Conservation (phyloP, 2,113 vertebrate genomes). For the Corythoichthys haematopterus region DNA sequence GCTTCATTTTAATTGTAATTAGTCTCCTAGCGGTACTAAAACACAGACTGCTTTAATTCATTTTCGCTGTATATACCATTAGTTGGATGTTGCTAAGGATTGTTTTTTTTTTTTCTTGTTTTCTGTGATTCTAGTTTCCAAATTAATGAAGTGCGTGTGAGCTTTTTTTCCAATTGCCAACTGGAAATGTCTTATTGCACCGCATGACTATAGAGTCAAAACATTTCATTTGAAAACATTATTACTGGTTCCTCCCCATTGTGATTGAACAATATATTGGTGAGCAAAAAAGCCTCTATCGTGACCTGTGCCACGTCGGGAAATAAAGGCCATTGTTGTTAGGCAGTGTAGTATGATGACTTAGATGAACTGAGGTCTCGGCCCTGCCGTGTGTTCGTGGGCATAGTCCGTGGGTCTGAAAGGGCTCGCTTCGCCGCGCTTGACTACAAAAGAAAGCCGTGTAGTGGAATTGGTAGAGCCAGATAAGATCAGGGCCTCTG, state of each 20-base stretch:
- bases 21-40: conserved; percentile 48
- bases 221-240: conserved; percentile 22
- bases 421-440: conserved; percentile 57
- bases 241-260: conserved; percentile 25
- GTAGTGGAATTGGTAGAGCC: conserved; percentile 64
- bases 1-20: conserved; percentile 45
- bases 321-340: conserved; percentile 66
- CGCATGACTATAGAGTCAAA: not conserved
- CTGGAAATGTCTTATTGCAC: not conserved
- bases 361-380: conserved; percentile 67
- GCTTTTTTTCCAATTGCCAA: not conserved
- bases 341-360: conserved; percentile 70
- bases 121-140: not conserved
- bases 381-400: conserved; percentile 43
- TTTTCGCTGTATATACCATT: not conserved
- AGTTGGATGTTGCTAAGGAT: not conserved
- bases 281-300: conserved; percentile 49
- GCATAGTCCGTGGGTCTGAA: conserved; percentile 54
- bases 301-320: conserved; percentile 58
- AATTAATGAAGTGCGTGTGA: not conserved
- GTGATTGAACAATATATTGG: conserved; percentile 48
- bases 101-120: conserved; percentile 10
- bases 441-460: conserved; percentile 65
- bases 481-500: conserved; percentile 71
- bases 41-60: conserved; percentile 32